Evolutionary conservation across 2,888 invertebrate species (phyloP).

Genomic region (Clusia tigrina): DNA sequence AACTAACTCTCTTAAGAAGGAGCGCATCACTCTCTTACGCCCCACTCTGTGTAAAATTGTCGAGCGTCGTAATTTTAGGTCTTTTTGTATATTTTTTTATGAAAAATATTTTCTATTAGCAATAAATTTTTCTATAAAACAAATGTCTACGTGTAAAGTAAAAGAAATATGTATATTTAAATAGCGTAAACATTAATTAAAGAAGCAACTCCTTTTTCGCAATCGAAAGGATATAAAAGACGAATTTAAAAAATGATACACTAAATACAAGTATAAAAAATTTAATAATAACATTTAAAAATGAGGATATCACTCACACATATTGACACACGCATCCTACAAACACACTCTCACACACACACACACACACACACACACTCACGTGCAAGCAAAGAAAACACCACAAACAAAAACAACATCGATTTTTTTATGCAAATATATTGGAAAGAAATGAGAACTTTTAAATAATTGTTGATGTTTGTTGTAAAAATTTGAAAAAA

Average conservation of each 20-base stretch:
- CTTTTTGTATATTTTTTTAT: conserved; percentile 4
- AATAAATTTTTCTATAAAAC: conserved; percentile 7
- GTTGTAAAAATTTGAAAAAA: conserved; percentile 1
- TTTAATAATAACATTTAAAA: conserved; percentile 8
- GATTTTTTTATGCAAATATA: conserved; percentile 17
- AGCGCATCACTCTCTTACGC: neutral
- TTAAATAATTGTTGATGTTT: conserved; percentile 1
- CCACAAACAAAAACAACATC: too few species aligned
- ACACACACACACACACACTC: too few species aligned
- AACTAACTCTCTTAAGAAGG: neutral
- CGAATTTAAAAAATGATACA: conserved; percentile 10
- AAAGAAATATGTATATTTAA: conserved; percentile 14
- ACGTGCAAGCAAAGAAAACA: too few species aligned
- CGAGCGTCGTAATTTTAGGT: neutral
- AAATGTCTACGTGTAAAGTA: conserved; percentile 7
- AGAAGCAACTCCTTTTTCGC: neutral
- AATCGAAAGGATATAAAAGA: conserved; percentile 3
- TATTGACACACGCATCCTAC: too few species aligned
- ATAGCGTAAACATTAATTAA: neutral
- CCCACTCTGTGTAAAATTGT: neutral
- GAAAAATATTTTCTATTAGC: conserved; percentile 9
- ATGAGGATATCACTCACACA: neutral
- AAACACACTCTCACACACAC: too few species aligned
- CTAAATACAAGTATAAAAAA: conserved; percentile 11
- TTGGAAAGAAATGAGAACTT: conserved; percentile 2